Evolutionary conservation across 2,113 vertebrate species (phyloP), one percentile per base, ranked within the genome.

Genomic region (Budorcas taxicolor): DNA sequence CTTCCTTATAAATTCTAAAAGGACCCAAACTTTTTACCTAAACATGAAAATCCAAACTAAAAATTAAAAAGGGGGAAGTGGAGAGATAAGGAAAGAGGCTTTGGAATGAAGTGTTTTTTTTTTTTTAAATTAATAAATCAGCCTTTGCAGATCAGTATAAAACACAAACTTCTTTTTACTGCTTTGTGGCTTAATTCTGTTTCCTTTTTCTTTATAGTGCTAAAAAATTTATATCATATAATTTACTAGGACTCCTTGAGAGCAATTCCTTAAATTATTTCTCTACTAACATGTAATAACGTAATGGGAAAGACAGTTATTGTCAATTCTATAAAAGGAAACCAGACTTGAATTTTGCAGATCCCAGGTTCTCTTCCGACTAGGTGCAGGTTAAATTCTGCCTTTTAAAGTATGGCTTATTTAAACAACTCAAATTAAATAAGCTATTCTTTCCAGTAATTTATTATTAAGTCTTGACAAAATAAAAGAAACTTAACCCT

Each of bases 301-400:
- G 45, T 78, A 94, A 86, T n/a, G 36, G 40, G 40, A 96, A 96
- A 97, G 81, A 19, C 76, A 81, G 90, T 93, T 91, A 95, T 83
- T 97, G 78, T 74, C 91, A 89, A 93, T 89, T 94, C 94, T 96
- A 93, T 78, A 93, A 94, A 97, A 95, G 78, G 87, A 97, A 90
- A 95, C 21, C 67, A 97, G 83, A 92, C 36, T 64, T 92, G 87
- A 96, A 91, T 96, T 95, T 90, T 91, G 43, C 16, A 95, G 94
- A 97, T 84, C 43, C 45, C 78, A 80, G 57, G 29, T 55, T 95
- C 52, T 97, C 57, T 97, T 96, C 33, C 43, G 31, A 94, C 21
- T 80, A 33, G 25, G 33, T 80, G 7, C 31, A 94, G 43, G 89
- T 94, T 95, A 94, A 96, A 76, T 84, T 76, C 76, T 97, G 67